Evolutionary conservation across 2,888 invertebrate species (phyloP).

Genomic region (Lypha dubia): DNA sequence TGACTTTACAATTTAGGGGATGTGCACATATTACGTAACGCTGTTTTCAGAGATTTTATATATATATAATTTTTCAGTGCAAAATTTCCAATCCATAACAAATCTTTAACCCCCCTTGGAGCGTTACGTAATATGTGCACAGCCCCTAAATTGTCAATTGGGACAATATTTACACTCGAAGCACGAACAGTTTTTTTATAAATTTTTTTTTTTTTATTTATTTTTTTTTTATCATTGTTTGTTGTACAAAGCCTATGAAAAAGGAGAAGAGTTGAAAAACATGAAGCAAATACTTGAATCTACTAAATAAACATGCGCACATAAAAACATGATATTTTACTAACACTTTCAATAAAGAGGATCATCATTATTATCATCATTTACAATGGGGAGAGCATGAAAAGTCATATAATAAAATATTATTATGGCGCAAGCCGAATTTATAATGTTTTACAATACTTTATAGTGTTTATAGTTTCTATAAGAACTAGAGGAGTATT

Average conservation of each 20-base stretch:
- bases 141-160: too few relatives aligned
- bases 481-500: too few relatives aligned
- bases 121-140: too few relatives aligned
- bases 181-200: constrained; percentile 78
- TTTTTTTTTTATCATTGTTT: constrained; percentile 26
- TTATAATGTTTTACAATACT: neutral
- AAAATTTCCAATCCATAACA: too few relatives aligned
- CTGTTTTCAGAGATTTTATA: too few relatives aligned
- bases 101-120: too few relatives aligned
- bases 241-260: constrained; percentile 7
- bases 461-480: too few relatives aligned
- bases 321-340: constrained; percentile 55
- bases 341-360: constrained; percentile 63
- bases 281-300: constrained; percentile 31
- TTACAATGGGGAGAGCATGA: constrained; percentile 3
- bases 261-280: constrained; percentile 40
- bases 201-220: constrained; percentile 51
- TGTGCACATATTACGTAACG: too few relatives aligned
- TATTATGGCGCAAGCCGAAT: neutral
- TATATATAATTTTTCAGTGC: too few relatives aligned
- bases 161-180: constrained; percentile 80
- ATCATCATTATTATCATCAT: constrained; percentile 36
- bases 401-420: constrained; percentile 7
- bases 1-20: constrained; percentile 59
- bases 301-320: constrained; percentile 36